These are phyloP conservation scores for Anthonomus grandis DNA, from an alignment of 1,140 invertebrate species.

Conservation along the genomic window DNA sequence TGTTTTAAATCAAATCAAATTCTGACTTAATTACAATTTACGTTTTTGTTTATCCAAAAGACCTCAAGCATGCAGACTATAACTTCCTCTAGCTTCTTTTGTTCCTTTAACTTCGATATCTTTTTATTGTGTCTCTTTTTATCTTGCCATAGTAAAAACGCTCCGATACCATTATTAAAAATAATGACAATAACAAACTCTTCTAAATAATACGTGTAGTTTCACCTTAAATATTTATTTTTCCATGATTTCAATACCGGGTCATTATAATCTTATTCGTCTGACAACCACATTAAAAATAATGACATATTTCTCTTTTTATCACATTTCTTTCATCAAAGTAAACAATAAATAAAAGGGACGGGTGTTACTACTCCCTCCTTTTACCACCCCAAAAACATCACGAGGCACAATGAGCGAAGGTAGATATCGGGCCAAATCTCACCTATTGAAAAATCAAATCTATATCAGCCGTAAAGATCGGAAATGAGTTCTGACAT, in stretches of 20 bases:
- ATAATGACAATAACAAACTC: too few relatives aligned
- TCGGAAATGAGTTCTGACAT: slow-evolving; percentile 39
- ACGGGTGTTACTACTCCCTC: slow-evolving; percentile 2
- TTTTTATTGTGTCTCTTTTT: too few relatives aligned
- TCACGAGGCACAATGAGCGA: slow-evolving; percentile 11
- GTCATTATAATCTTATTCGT: slow-evolving; percentile 12
- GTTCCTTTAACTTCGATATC: too few relatives aligned
- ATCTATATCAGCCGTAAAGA: slow-evolving; percentile 33
- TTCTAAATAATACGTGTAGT: slow-evolving; percentile 13
- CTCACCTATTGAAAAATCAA: slow-evolving; percentile 40
- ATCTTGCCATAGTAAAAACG: too few relatives aligned
- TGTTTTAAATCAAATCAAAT: too few relatives aligned
- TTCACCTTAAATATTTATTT: slow-evolving; percentile 8
- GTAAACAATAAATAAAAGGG: slow-evolving; percentile 20
- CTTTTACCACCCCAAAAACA: slow-evolving; percentile 11
- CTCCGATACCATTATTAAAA: too few relatives aligned
- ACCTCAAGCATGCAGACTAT: too few relatives aligned
- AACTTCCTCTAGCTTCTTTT: too few relatives aligned
- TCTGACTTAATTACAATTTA: too few relatives aligned
- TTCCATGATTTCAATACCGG: neutral
- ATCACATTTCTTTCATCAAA: slow-evolving; percentile 8
- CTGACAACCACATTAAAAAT: slow-evolving; percentile 7
- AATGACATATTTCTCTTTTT: slow-evolving; percentile 18
- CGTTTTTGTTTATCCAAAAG: too few relatives aligned
- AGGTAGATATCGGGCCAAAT: slow-evolving; percentile 25